A percentile compares a stretch with the other conserved stretches of the same genome.
These are phyloP conservation scores for Nyctibius grandis DNA, from an alignment of 2,797 vertebrate species.

Conservation along the genomic window DNA sequence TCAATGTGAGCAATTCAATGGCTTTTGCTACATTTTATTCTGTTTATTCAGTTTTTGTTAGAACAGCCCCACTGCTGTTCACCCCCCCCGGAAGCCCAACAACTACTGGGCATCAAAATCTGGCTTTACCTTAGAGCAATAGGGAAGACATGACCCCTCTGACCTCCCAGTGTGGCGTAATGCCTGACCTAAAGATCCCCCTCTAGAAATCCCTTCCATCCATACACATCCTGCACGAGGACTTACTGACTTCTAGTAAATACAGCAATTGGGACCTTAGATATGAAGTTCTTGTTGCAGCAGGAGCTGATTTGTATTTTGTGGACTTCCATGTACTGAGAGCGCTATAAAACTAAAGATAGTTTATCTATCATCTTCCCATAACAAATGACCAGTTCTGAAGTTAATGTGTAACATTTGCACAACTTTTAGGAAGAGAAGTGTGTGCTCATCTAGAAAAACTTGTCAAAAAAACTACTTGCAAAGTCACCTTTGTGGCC, in stretches of 20 bases:
- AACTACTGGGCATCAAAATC: not conserved
- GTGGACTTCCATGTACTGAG: not conserved
- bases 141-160: not conserved
- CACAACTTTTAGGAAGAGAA: not conserved
- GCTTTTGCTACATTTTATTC: not conserved
- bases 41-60: not conserved
- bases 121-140: not conserved
- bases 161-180: rapidly evolving
- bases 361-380: not conserved
- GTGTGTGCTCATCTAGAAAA: not conserved
- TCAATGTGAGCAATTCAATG: not conserved
- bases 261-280: not conserved
- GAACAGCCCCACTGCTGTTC: not conserved
- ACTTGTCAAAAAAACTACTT: not conserved
- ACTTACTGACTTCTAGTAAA: not conserved
- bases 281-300: not conserved
- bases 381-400: not conserved
- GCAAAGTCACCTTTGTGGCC: not conserved
- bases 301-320: not conserved
- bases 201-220: not conserved
- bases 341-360: not conserved
- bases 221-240: not conserved
- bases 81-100: not conserved
- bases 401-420: not conserved
- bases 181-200: not conserved